A percentile compares a stretch with the other conserved stretches of the same genome.
phyloP scores from a whole-genome alignment of 2,113 vertebrate genomes.

The Ancistrus triradiatus region DNA sequence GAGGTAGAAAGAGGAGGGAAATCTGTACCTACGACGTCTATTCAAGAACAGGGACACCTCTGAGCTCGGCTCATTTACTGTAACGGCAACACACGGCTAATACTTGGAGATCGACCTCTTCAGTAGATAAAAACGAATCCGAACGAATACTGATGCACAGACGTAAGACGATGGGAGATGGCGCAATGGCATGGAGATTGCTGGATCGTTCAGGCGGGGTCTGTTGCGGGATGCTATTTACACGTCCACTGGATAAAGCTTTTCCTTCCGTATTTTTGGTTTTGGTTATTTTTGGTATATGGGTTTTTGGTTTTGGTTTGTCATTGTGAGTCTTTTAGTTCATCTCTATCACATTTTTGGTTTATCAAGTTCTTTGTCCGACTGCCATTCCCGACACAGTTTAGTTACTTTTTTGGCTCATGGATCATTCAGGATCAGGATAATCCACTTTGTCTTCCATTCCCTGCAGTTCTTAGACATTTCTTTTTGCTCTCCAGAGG shows the following conservation, averaged over 20 bases:
- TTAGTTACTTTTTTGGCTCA: constrained; percentile 69
- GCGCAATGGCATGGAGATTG: constrained; percentile 25
- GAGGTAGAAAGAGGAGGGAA: constrained; percentile 17
- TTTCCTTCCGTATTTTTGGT: constrained; percentile 79
- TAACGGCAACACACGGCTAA: constrained; percentile 20
- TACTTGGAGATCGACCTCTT: constrained; percentile 11
- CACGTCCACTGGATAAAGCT: constrained; percentile 80
- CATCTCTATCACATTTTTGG: constrained; percentile 34
- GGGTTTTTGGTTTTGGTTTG: constrained; percentile 77
- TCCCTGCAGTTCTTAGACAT: constrained; percentile 25
- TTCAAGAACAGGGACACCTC: background rate
- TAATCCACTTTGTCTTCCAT: constrained; percentile 30
- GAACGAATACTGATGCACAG: constrained; percentile 4
- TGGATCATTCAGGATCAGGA: constrained; percentile 45
- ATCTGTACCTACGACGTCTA: constrained; percentile 11
- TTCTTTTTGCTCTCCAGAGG: constrained; percentile 18
- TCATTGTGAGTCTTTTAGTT: constrained; percentile 64
- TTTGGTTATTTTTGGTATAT: constrained; percentile 70
- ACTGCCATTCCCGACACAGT: constrained; percentile 51
- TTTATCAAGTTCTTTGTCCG: constrained; percentile 63
- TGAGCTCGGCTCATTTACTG: constrained; percentile 2
- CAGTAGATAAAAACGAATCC: background rate
- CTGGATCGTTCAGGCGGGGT: constrained; percentile 27
- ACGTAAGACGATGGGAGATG: constrained; percentile 50
- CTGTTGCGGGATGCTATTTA: constrained; percentile 77